A percentile compares a stretch with the other conserved stretches of the same genome.
These are phyloP conservation scores for Eulemur albifrons DNA, from an alignment of 2,797 vertebrate species.

Conservation along the genomic window DNA sequence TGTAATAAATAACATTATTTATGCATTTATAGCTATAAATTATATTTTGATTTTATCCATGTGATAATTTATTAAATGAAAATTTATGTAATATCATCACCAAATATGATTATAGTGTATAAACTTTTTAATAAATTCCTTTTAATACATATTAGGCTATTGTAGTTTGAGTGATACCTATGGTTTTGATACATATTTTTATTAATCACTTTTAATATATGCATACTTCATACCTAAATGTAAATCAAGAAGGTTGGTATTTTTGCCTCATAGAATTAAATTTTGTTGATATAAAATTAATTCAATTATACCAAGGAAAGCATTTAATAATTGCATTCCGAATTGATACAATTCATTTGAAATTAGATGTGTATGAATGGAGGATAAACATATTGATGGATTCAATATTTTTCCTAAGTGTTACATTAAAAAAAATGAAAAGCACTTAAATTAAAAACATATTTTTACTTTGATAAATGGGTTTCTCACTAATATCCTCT, in stretches of 20 bases:
- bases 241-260: not conserved
- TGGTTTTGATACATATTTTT: not conserved
- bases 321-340: constrained; percentile 13
- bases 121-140: not conserved
- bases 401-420: not conserved
- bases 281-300: constrained; percentile 21
- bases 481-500: constrained; percentile 17
- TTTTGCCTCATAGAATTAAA: constrained; percentile 26
- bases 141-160: not conserved
- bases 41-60: not conserved
- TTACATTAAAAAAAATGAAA: not conserved
- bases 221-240: not conserved
- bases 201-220: not conserved
- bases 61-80: not conserved
- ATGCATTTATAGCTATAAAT: not conserved
- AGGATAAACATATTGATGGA: not conserved
- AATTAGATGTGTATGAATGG: not conserved
- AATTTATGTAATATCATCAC: not conserved
- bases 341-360: not conserved
- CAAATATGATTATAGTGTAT: not conserved
- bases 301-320: constrained; percentile 18
- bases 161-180: not conserved
- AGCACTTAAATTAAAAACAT: constrained; percentile 18
- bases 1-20: not conserved
- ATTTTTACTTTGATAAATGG: constrained; percentile 6